These are phyloP conservation scores for Orthonevra nobilis DNA, from an alignment of 2,888 invertebrate species.

Conservation along the genomic window DNA sequence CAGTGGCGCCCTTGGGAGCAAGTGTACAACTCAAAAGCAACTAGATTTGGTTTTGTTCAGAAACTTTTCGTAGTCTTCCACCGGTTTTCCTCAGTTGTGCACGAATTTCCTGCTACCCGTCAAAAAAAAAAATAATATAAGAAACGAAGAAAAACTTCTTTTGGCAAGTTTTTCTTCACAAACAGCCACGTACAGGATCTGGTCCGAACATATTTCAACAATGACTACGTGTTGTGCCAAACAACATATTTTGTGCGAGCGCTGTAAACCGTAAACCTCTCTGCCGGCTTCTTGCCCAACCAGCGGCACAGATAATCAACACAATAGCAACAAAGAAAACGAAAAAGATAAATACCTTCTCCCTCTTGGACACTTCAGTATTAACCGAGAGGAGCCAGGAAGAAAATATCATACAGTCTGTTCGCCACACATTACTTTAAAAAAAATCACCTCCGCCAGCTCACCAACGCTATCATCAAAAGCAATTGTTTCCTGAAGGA, in stretches of 20 bases:
- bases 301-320: constrained; percentile 52
- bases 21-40: background rate
- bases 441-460: constrained; percentile 18
- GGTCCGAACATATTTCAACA: constrained; percentile 41
- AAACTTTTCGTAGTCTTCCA: constrained; percentile 23
- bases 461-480: constrained; percentile 36
- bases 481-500: constrained; percentile 58
- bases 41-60: constrained; percentile 10
- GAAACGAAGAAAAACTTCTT: constrained; percentile 21
- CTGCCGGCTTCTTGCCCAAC: constrained; percentile 50
- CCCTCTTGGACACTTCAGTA: constrained; percentile 38
- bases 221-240: constrained; percentile 46
- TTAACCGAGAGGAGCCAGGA: constrained; percentile 12
- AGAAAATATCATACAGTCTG: constrained; percentile 23
- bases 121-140: constrained; percentile 6
- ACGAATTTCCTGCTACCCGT: constrained; percentile 59
- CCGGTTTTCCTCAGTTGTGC: constrained; percentile 46
- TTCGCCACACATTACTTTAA: constrained; percentile 8
- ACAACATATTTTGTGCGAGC: constrained; percentile 27
- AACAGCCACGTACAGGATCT: background rate
- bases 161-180: constrained; percentile 17
- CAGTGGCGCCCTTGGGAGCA: background rate
- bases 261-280: constrained; percentile 15
- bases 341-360: constrained; percentile 35
- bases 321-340: constrained; percentile 41